Percentiles rank a stretch among this genome's conserved stretches.
Conservation (phyloP, 2,888 invertebrate species). For the Rhagonycha fulva region DNA sequence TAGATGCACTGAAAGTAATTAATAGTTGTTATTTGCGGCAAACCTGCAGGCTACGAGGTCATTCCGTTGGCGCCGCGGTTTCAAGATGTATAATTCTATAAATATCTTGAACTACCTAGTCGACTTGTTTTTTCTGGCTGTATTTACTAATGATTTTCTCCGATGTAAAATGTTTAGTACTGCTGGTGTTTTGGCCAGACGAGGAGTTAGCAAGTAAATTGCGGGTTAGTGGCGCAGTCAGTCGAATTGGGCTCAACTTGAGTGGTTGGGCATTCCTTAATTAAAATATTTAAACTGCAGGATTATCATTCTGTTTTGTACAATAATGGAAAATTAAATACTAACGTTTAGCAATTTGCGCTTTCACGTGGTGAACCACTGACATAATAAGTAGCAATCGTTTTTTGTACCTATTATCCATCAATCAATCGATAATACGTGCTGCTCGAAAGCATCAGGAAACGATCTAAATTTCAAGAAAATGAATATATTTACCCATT, state of each 20-base stretch:
- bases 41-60: conserved; percentile 36
- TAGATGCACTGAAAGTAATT: conserved; percentile 34
- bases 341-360: background rate
- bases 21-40: conserved; percentile 37
- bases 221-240: conserved; percentile 31
- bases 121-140: conserved; percentile 3
- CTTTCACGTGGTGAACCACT: conserved; percentile 14
- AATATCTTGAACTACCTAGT: conserved; percentile 12
- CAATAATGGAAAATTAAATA: background rate
- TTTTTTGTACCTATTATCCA: conserved; percentile 12
- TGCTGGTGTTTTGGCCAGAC: conserved; percentile 7
- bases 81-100: conserved; percentile 38
- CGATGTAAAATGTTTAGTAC: background rate
- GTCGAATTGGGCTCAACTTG: conserved; percentile 25
- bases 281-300: conserved; percentile 8
- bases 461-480: conserved; percentile 4
- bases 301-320: conserved; percentile 1
- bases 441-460: conserved; percentile 11
- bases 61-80: conserved; percentile 35
- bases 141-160: conserved; percentile 1
- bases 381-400: conserved; percentile 14
- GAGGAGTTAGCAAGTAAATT: conserved; percentile 27
- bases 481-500: background rate
- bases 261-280: conserved; percentile 16
- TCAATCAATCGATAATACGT: conserved; percentile 11